phyloP scores from a whole-genome alignment of 1,140 invertebrate species.

The Goniozus legneri region DNA sequence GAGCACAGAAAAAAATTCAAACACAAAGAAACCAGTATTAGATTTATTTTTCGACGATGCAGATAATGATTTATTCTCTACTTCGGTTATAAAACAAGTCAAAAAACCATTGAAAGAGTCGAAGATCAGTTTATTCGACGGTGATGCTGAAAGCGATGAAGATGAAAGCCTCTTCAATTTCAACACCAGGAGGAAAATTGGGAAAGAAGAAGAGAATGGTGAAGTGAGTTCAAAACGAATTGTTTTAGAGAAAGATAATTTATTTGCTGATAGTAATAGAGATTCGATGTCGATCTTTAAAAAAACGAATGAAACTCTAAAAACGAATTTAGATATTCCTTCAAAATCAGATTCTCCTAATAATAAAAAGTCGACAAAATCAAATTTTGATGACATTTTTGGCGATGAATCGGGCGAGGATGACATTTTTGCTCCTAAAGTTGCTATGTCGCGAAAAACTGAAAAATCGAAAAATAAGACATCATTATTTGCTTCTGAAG shows the following conservation, averaged over 20 bases:
- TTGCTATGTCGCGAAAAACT: constrained; percentile 14
- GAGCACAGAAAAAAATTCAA: constrained; percentile 11
- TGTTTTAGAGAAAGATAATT: constrained; percentile 12
- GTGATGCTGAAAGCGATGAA: constrained; percentile 31
- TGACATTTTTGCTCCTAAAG: constrained; percentile 38
- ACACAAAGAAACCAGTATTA: constrained; percentile 17
- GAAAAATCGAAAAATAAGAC: constrained; percentile 4
- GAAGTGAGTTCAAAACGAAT: constrained; percentile 1
- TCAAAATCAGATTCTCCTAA: background rate
- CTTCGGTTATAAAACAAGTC: constrained; percentile 21
- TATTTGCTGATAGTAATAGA: constrained; percentile 24
- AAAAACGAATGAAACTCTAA: constrained; percentile 9
- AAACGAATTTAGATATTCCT: background rate
- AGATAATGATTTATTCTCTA: constrained; percentile 39
- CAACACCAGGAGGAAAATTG: constrained; percentile 7
- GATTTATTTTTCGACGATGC: constrained; percentile 39
- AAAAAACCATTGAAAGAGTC: constrained; percentile 35
- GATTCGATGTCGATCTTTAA: constrained; percentile 13
- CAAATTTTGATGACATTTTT: constrained; percentile 42
- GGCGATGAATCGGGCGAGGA: constrained; percentile 39
- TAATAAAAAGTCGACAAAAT: constrained; percentile 20
- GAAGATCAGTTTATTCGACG: constrained; percentile 37
- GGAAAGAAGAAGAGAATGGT: background rate
- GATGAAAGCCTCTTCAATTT: constrained; percentile 37
- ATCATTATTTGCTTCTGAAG: constrained; percentile 29